A percentile compares a stretch with the other conserved stretches of the same genome.
phyloP scores from a whole-genome alignment of 2,113 vertebrate genomes.

The Brachionichthys hirsutus region DNA sequence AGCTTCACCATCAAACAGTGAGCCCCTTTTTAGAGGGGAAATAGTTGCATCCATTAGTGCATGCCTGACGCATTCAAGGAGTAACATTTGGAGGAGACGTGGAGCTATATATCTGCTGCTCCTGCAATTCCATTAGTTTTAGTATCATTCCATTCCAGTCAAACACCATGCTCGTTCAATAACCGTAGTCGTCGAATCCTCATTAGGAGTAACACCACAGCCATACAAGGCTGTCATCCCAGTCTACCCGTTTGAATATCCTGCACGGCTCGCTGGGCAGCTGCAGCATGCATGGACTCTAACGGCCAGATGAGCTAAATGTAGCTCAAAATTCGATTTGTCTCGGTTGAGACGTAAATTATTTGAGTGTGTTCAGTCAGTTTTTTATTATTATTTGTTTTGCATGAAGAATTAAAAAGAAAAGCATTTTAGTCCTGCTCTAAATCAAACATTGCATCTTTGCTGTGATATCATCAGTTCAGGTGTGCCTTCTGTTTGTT shows the following conservation, averaged over 20 bases:
- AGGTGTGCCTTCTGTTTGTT: constrained; percentile 40
- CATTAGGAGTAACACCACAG: constrained; percentile 34
- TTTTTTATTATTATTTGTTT: no score
- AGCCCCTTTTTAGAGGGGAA: constrained; percentile 3
- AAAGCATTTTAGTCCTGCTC: background rate
- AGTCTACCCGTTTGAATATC: constrained; percentile 38
- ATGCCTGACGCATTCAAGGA: constrained; percentile 17
- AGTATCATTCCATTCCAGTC: constrained; percentile 29
- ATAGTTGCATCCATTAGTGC: constrained; percentile 8
- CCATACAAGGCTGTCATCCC: constrained; percentile 60
- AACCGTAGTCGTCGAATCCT: constrained; percentile 43
- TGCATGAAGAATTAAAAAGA: no score
- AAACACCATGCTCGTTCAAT: no score
- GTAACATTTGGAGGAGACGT: constrained; percentile 32
- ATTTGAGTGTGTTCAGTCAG: no score
- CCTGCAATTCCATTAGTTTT: constrained; percentile 24
- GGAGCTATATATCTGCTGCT: constrained; percentile 6
- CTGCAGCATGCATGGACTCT: no score
- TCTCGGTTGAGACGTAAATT: background rate
- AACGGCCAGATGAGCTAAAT: no score
- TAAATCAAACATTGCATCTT: constrained; percentile 1
- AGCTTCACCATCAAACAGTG: no score
- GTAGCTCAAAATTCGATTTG: no score
- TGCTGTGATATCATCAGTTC: constrained; percentile 16
- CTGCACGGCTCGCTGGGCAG: background rate